Evolutionary conservation across 1,140 invertebrate species (phyloP).

Genomic region (Pentalonia nigronervosa): DNA sequence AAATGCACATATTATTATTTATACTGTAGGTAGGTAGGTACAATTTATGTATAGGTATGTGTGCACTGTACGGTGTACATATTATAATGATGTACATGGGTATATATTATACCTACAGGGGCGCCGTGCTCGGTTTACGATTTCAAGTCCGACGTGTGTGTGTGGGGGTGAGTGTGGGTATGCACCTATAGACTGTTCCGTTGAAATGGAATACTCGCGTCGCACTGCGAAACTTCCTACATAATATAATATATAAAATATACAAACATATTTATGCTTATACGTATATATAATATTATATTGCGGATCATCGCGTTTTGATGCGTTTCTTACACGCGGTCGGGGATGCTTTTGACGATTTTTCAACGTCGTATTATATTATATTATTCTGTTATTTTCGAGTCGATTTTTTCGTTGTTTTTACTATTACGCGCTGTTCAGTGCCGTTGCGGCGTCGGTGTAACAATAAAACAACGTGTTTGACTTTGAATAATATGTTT

Average conservation of each 20-base stretch:
- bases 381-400: neutral
- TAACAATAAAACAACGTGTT: constrained; percentile 28
- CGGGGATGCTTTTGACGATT: neutral
- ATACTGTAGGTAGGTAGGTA: neutral
- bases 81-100: neutral
- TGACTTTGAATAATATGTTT: constrained; percentile 27
- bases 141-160: neutral
- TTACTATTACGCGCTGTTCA: neutral
- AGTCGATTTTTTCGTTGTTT: neutral
- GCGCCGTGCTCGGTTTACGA: neutral
- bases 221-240: neutral
- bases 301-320: neutral
- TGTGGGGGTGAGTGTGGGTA: too few relatives aligned
- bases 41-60: neutral
- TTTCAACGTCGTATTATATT: neutral
- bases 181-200: neutral
- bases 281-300: neutral
- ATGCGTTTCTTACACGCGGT: neutral
- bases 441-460: neutral
- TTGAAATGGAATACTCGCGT: neutral
- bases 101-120: neutral
- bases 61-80: neutral
- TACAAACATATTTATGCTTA: neutral
- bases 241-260: neutral
- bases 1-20: neutral